Evolutionary conservation across 23 tunicate species (phyloP), one percentile per base, ranked within the genome.

Genomic region (Oikopleura dioica): DNA sequence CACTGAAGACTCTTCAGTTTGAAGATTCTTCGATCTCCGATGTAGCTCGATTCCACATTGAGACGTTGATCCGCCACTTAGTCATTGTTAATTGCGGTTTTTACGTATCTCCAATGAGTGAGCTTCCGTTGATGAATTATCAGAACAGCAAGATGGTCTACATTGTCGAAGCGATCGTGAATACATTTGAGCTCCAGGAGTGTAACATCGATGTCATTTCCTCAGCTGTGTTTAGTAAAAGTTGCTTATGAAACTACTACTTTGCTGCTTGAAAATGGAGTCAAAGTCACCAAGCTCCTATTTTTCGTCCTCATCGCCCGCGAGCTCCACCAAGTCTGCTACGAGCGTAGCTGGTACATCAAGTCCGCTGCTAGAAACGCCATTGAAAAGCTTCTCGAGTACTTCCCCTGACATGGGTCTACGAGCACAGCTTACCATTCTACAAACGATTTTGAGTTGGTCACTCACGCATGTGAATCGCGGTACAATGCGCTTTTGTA

Each of bases 331-430:
- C 77, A 92, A 5, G 86, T 87, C 63, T 94, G 99, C 51, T 94
- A 83, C 78, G 86, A 86, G 63, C 68, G 99, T 38, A 95, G 95
- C 1, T 94, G 99, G 99, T 94, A 83, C 58, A 82, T 95, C 12
- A 86, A 94, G 69, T 86, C 87, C 37, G 87, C 95, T 30, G 99
- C 95, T 30, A 83, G 99, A 67, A 67, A 79, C 50, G 95, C 86
- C 38, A 94, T 94, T 59, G 78, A 77, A 37, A 79, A 81, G 37
- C 80, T 94, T 0, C 83, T 86, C 78, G 85, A 81, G 34, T 78
- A 50, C 83, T 12, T 92, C 94, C 98, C 98, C 35, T 51, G 82
- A 35, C 78, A 77, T 92, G 98, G 98, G 77, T 92, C 2, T 69
- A 82, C 55, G 87, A 82, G 59, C 92, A 92, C 12, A 84, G 83